These are phyloP conservation scores for Trogon melanurus DNA, from an alignment of 2,113 vertebrate species.

Conservation along the genomic window DNA sequence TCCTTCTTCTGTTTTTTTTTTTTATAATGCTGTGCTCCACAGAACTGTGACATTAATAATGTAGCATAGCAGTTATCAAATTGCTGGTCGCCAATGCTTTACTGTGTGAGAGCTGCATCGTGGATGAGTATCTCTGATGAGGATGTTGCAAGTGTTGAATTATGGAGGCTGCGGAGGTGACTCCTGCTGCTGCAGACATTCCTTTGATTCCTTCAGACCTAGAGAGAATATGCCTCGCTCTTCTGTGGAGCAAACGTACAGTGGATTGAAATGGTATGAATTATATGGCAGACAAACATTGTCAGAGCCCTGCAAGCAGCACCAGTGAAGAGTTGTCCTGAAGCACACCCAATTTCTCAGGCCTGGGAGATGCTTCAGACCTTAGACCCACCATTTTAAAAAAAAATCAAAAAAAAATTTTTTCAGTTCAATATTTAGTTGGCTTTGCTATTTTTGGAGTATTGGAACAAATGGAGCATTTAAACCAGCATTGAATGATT, in stretches of 20 bases:
- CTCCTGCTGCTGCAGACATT: neutral
- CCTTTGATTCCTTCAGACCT: neutral
- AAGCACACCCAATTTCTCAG: neutral
- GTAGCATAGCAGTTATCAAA: neutral
- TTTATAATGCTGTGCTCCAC: neutral
- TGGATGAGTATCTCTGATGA: neutral
- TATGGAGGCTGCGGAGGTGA: neutral
- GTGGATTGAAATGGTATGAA: neutral
- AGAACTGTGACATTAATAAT: neutral
- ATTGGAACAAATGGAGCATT: neutral
- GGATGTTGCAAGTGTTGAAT: neutral
- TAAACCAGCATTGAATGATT: neutral
- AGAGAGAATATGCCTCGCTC: too few species aligned
- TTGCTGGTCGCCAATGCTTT: neutral
- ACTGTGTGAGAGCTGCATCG: neutral
- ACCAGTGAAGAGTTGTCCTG: neutral
- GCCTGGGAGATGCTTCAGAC: neutral
- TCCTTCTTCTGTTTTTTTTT: neutral
- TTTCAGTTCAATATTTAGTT: neutral
- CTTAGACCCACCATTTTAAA: neutral
- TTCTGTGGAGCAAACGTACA: neutral
- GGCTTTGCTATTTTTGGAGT: neutral
- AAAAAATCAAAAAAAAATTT: neutral
- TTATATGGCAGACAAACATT: neutral
- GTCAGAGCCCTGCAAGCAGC: neutral